Evolutionary conservation across 2,797 vertebrate species (phyloP).

Genomic region (Onychomys leucogaster): DNA sequence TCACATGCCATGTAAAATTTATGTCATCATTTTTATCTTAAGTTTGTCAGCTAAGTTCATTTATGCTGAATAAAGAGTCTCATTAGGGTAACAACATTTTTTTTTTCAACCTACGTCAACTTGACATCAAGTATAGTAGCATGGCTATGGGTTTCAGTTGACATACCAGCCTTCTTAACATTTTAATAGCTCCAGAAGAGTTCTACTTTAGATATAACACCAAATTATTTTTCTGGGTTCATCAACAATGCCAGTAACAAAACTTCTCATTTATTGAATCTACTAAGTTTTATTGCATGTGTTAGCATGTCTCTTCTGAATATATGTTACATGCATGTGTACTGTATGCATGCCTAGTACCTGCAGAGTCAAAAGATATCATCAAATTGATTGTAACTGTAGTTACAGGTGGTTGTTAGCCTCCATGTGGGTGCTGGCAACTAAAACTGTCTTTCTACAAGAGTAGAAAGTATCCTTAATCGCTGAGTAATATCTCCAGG

Average conservation of each 20-base stretch:
- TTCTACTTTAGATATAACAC: background rate
- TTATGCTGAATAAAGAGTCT: background rate
- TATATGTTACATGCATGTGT: background rate
- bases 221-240: background rate
- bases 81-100: background rate
- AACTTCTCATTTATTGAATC: background rate
- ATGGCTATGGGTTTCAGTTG: background rate
- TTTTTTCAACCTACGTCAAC: background rate
- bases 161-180: background rate
- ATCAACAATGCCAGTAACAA: background rate
- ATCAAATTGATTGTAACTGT: background rate
- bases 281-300: background rate
- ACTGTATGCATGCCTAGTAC: background rate
- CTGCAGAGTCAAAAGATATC: background rate
- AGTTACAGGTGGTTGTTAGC: background rate
- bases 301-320: background rate
- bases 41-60: background rate
- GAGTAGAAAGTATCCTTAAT: background rate
- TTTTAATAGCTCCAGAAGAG: constrained; percentile 6
- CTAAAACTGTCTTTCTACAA: background rate
- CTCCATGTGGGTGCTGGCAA: too few species aligned
- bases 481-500: too few species aligned
- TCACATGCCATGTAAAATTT: background rate
- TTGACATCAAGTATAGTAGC: background rate
- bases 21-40: background rate